Evolutionary conservation across 2,113 vertebrate genomes (phyloP).

Genomic region (Nycticebus coucang): DNA sequence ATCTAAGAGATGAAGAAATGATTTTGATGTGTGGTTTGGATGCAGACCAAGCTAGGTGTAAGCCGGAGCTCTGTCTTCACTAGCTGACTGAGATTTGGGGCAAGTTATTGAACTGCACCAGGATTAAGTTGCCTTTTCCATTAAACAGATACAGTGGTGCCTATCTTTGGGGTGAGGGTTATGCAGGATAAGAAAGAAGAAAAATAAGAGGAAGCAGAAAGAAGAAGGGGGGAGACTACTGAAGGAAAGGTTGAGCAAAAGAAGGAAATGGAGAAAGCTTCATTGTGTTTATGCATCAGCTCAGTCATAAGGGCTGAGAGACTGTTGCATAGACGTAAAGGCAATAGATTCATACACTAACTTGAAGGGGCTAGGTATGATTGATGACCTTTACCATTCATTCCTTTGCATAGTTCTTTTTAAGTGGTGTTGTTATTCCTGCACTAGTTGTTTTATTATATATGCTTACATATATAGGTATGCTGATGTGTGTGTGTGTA

Average conservation of each 20-base stretch:
- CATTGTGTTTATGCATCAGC: background rate
- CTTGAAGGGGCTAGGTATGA: background rate
- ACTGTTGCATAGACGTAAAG: background rate
- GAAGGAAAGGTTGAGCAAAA: background rate
- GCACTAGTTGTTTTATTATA: background rate
- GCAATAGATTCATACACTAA: background rate
- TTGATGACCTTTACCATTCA: background rate
- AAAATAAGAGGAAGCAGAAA: background rate
- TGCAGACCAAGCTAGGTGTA: background rate
- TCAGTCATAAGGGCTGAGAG: background rate
- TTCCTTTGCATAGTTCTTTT: background rate
- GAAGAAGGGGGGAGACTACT: rapidly evolving
- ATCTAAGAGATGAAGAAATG: background rate
- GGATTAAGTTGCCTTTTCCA: background rate
- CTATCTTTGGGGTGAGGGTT: background rate
- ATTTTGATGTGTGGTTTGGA: background rate
- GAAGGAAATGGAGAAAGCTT: background rate
- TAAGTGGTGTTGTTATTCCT: background rate
- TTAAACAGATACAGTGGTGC: background rate
- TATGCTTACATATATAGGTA: too few relatives aligned
- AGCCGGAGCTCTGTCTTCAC: background rate
- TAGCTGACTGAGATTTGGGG: background rate
- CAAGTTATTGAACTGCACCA: background rate
- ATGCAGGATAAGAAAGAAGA: background rate
- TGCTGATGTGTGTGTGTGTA: too few relatives aligned